Conservation (phyloP, 2,113 vertebrate species). For the Rhinoderma darwinii region DNA sequence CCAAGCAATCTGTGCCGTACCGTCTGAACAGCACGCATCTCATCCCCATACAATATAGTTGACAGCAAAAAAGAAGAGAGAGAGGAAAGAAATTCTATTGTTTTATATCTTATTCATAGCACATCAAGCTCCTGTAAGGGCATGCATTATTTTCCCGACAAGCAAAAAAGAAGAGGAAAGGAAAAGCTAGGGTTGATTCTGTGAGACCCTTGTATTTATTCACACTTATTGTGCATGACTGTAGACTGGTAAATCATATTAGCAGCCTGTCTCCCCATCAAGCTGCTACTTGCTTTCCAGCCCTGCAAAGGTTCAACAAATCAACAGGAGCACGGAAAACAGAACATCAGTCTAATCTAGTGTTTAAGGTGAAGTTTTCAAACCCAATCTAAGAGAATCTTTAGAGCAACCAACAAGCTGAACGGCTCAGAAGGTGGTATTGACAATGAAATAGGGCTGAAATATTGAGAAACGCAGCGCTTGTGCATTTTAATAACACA, state of each 20-base stretch:
- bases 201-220: conserved; percentile 87
- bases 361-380: conserved; percentile 88
- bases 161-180: conserved; percentile 76
- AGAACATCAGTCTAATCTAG: conserved; percentile 90
- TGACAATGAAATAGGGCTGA: conserved; percentile 82
- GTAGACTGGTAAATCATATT: conserved; percentile 89
- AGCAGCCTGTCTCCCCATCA: conserved; percentile 83
- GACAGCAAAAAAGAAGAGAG: conserved; percentile 69
- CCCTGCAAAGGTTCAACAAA: conserved; percentile 89
- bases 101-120: conserved; percentile 70
- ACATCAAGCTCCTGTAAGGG: conserved; percentile 80
- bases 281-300: conserved; percentile 87
- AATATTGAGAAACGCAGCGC: conserved; percentile 82
- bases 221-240: conserved; percentile 93
- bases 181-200: conserved; percentile 85
- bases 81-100: conserved; percentile 64
- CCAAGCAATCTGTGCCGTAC: conserved; percentile 32
- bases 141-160: conserved; percentile 84
- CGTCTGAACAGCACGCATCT: conserved; percentile 46
- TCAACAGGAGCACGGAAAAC: conserved; percentile 91
- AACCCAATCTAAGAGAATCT: conserved; percentile 87
- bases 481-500: conserved; percentile 87
- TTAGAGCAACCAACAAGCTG: conserved; percentile 85
- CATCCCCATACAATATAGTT: conserved; percentile 48
- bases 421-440: conserved; percentile 86